Base-by-base conservation (phyloP, 2,888 invertebrate species). In the Euzetes globulus region DNA sequence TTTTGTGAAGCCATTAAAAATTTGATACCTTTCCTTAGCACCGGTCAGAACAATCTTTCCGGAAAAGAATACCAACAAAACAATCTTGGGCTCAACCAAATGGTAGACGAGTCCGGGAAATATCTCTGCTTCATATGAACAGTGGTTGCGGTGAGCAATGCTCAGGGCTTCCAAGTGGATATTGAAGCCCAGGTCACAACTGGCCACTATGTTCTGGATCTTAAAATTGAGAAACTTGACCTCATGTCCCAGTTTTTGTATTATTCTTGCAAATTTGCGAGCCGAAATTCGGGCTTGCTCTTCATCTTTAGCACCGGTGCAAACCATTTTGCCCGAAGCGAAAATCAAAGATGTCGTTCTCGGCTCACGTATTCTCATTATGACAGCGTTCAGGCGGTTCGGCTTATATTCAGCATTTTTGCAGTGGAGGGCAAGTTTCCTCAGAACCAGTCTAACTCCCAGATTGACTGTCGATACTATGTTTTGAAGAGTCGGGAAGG, bases 21-120 rank as follows among this genome's bases (percentile, higher is more conserved):
- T n/a, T n/a, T n/a, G n/a, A n/a, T n/a, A n/a, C n/a, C n/a, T n/a
- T n/a, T n/a, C n/a, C n/a, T n/a, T n/a, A n/a, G n/a, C n/a, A 84
- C 84, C 86, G 81, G 98, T 99, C 77, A 99, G 89, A 1, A 99
- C 98, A 78, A 99, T 89, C 87, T 99, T 99, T 74, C 99, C 99
- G 83, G 97, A 98, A 0, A 99, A 98, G 85, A 99, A 99, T 83
- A 99, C 97, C 15, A 99, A 85, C 77, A 99, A 84, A 5, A 98
- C 98, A 78, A 99, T 90, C 79, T 94, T 88, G 0, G 98, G 98
- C 80, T 93, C 91, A 55, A 98, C 92, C 94, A 99, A 93, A 80
- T 98, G 87, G 83, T 99, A 99, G 75, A 99, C 94, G 41, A 99
- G 86, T n/a, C 98, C 99, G 9, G 99, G 97, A 84, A 99, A 99